Evolutionary conservation across 2,888 invertebrate species (phyloP), one percentile per base, ranked within the genome.

Genomic region (Rhopalosiphum nymphaeae): DNA sequence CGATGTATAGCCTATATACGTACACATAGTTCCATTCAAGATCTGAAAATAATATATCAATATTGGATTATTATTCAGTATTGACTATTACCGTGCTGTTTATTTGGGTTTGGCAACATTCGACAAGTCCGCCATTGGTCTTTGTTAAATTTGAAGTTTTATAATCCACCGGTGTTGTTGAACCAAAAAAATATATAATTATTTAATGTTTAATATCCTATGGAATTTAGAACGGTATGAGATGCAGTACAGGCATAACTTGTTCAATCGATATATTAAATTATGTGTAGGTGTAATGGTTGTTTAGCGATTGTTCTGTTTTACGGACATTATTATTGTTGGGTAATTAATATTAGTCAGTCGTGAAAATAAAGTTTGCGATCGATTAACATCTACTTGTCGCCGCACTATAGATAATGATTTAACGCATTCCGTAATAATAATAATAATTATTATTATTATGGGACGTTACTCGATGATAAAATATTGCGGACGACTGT

Each of bases 81-180:
- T 0, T n/a, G 3, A 56, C 21, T 57, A 7, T 26, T 16, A n/a
- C 4, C 0, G n/a, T 13, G 13, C n/a, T 36, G 2, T 42, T 61
- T 4, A 78, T 78, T 78, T 42, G 2, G 3, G 21, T 21, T 36
- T 7, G 26, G 16, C 21, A 7, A 13, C 9, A 21, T 7, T 36
- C 2, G 9, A 2, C 36, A 21, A 13, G 36, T 78, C 21, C 21
- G 0, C 3, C 21, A 1, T 0, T 36, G 0, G 3, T 0, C 2
- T 78, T 36, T 78, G 16, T 3, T 21, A 42, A 78, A 36, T 36
- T 78, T 21, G 1, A 78, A 21, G 36, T 78, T 9, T 9, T 36
- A 0, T 36, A 9, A 78, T 36, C 36, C 36, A 21, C 7, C 9
- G 1, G 1, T 67, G 16, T 67, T 67, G n/a, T 21, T 1, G 2